Percentiles rank a stretch among this genome's conserved stretches.
phyloP scores from a whole-genome alignment of 2,888 invertebrate species.

The Stramonita haemastoma region DNA sequence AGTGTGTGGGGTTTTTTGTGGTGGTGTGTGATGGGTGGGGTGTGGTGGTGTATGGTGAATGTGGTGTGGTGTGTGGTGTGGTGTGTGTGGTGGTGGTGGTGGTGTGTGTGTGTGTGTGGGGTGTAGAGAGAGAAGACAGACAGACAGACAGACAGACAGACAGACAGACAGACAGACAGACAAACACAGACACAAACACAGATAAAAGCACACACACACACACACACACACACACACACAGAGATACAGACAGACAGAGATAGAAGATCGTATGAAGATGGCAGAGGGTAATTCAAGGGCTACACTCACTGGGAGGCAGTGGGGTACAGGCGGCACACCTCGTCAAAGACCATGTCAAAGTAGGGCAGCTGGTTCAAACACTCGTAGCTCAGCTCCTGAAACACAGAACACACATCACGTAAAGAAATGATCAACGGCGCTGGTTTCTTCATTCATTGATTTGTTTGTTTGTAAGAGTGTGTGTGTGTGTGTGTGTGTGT shows the following conservation, averaged over 20 bases:
- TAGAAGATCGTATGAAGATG: too few species aligned
- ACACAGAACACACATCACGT: not conserved
- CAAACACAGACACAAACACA: not conserved
- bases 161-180: not conserved
- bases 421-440: too few species aligned
- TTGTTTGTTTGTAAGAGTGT: too few species aligned
- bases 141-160: not conserved
- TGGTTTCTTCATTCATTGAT: too few species aligned
- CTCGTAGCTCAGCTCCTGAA: slow-evolving; percentile 71
- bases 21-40: too few species aligned
- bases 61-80: too few species aligned
- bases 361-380: slow-evolving; percentile 71
- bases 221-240: not conserved
- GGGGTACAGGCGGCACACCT: slow-evolving; percentile 78
- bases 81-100: too few species aligned
- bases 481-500: too few species aligned
- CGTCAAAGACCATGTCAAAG: slow-evolving; percentile 78
- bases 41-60: too few species aligned
- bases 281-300: not conserved
- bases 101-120: too few species aligned
- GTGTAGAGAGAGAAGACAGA: too few species aligned
- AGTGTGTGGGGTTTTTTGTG: too few species aligned
- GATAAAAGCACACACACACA: not conserved
- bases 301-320: slow-evolving; percentile 71
- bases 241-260: not conserved